Conservation (phyloP, 2,113 vertebrate species). For the Podarcis raffonei region DNA sequence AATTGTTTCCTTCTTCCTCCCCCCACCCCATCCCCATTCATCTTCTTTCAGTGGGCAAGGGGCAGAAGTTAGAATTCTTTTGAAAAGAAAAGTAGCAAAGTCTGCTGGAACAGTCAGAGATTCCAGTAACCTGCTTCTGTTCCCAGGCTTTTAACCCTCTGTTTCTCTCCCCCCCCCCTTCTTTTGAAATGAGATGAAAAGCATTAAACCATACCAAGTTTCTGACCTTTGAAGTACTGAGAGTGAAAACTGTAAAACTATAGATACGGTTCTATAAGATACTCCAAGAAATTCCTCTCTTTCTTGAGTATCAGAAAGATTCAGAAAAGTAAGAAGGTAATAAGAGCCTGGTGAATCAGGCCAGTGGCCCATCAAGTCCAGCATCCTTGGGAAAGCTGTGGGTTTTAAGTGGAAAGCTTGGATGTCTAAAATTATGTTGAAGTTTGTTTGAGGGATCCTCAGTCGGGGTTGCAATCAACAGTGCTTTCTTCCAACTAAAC, state of each 20-base stretch:
- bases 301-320: constrained; percentile 5
- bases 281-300: constrained; percentile 6
- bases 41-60: constrained; percentile 40
- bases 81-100: constrained; percentile 43
- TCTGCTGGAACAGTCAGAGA: constrained; percentile 27
- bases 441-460: neutral
- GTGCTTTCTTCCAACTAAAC: neutral
- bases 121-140: constrained; percentile 50
- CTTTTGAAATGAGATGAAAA: constrained; percentile 46
- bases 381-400: too few species aligned
- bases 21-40: constrained; percentile 35
- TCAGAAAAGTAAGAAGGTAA: constrained; percentile 6
- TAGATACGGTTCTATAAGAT: constrained; percentile 33
- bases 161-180: neutral
- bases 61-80: constrained; percentile 29
- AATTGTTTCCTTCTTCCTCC: constrained; percentile 21
- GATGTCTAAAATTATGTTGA: neutral
- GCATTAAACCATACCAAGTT: constrained; percentile 43
- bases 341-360: too few species aligned
- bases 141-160: constrained; percentile 40
- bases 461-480: too few species aligned
- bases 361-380: too few species aligned
- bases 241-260: constrained; percentile 45
- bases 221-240: constrained; percentile 47
- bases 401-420: neutral